phyloP scores from a whole-genome alignment of 30 jellyfish, hydroid and myxozoan genomes.

The Aurelia sp. region DNA sequence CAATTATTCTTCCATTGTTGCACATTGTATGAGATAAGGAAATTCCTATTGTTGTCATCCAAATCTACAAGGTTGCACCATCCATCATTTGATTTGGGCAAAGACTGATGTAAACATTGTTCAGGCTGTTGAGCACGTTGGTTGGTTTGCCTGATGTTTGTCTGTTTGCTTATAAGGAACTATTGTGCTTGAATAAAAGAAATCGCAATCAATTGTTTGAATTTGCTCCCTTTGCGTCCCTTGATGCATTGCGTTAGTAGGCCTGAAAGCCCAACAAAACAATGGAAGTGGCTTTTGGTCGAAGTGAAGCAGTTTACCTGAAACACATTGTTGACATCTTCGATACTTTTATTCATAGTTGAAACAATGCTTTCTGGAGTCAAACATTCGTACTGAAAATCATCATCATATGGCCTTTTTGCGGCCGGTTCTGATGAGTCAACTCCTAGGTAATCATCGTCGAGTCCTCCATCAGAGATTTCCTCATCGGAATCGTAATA shows the following conservation, averaged over 20 bases:
- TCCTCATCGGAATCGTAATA: slow-evolving; percentile 91
- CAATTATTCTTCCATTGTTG: too few species aligned
- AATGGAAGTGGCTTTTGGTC: slow-evolving; percentile 4
- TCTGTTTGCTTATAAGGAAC: not conserved
- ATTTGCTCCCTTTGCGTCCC: not conserved
- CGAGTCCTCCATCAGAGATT: slow-evolving; percentile 73
- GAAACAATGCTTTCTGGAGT: slow-evolving; percentile 97
- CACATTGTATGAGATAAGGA: too few species aligned
- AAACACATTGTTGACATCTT: slow-evolving; percentile 94
- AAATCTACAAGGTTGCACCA: too few species aligned
- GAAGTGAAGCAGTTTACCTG: slow-evolving; percentile 64
- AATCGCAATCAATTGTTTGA: not conserved
- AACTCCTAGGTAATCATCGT: slow-evolving; percentile 88
- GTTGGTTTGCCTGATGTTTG: too few species aligned
- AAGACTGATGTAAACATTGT: too few species aligned
- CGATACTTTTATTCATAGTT: slow-evolving; percentile 90
- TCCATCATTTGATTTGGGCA: too few species aligned
- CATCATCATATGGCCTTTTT: slow-evolving; percentile 89
- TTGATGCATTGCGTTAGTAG: not conserved
- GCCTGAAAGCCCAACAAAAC: not conserved
- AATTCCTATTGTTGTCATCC: too few species aligned
- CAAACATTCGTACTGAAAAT: slow-evolving; percentile 89
- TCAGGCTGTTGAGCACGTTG: too few species aligned
- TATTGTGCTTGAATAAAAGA: not conserved
- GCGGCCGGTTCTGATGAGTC: slow-evolving; percentile 96